Base-by-base conservation (phyloP, 1,140 invertebrate genomes). In the Antheraea pernyi region DNA sequence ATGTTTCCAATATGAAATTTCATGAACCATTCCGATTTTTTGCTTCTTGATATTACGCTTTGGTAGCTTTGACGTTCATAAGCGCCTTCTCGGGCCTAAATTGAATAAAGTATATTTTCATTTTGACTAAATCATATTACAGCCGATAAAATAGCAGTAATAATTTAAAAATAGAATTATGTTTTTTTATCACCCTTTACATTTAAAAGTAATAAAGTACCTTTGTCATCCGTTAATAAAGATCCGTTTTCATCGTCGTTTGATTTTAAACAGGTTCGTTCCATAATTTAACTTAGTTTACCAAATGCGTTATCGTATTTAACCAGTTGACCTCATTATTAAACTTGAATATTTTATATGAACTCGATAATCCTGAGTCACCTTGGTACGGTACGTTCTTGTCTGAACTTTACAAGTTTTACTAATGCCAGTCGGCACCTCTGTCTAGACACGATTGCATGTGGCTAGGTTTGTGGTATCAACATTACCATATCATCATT, bases 401-500 rank as follows among this genome's bases (percentile, higher is more conserved):
- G 65, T 19, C 62, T 65, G 53, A 67, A 62, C 48, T 65, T 66
- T 58, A 65, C 36, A 48, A 60, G 67, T 69, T 46, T 65, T 65
- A 72, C 61, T 59, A 65, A 65, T 72, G 64, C 65, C 70, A 71
- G 65, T 59, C 65, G 60, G 39, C 61, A 65, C 67, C 59, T 65
- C 59, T 39, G 70, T 62, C 64, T 72, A 72, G 70, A 67, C 72
- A 65, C 71, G 68, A 72, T 73, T 72, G 59, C 36, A 59, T 66
- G 68, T 65, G 19, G 59, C 37, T 68, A 59, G 39, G 37, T 66
- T 13, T 71, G 46, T 65, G 59, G 46, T 65, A 8, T 53, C 46
- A 16, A 53, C 46, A 53, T 53, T 13, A n/a, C 11, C 6, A 30
- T n/a, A 30, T 2, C 22, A n/a, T 53, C 46, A 11, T 53, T 53